These are phyloP conservation scores for Cariama cristata DNA, from an alignment of 2,113 vertebrate genomes.

Conservation along the genomic window DNA sequence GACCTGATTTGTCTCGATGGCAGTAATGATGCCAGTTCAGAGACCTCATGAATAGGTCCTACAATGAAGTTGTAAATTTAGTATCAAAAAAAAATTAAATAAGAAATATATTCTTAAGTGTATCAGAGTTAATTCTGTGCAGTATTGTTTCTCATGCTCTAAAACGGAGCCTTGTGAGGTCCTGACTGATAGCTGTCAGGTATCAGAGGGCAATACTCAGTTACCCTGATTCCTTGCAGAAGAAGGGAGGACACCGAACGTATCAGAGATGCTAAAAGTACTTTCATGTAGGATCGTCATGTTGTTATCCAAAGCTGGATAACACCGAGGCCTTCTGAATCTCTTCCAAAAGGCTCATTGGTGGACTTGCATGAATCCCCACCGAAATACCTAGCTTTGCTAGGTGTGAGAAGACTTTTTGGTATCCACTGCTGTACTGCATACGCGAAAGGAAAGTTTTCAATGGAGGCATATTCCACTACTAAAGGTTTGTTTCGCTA, in stretches of 20 bases:
- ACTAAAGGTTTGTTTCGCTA: not conserved
- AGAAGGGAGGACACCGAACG: not conserved
- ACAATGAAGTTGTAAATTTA: not conserved
- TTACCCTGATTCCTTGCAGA: not conserved
- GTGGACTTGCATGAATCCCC: not conserved
- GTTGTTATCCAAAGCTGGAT: not conserved
- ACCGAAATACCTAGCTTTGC: not conserved
- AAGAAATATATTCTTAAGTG: not conserved
- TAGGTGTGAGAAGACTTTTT: not conserved
- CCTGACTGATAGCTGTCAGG: not conserved
- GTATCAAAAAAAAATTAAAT: not conserved
- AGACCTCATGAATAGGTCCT: not conserved
- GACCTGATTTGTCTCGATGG: not conserved
- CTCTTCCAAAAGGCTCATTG: not conserved
- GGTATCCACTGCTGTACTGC: not conserved
- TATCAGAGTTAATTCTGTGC: not conserved
- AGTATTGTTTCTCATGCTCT: not conserved
- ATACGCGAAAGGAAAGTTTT: not conserved
- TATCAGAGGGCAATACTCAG: not conserved
- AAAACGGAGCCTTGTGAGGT: not conserved
- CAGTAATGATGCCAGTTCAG: not conserved
- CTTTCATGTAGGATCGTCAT: not conserved
- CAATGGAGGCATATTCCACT: not conserved
- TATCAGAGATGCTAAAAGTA: not conserved
- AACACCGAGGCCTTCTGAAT: not conserved